Evolutionary conservation across 2,113 vertebrate species (phyloP).

Genomic region (Stercorarius parasiticus): DNA sequence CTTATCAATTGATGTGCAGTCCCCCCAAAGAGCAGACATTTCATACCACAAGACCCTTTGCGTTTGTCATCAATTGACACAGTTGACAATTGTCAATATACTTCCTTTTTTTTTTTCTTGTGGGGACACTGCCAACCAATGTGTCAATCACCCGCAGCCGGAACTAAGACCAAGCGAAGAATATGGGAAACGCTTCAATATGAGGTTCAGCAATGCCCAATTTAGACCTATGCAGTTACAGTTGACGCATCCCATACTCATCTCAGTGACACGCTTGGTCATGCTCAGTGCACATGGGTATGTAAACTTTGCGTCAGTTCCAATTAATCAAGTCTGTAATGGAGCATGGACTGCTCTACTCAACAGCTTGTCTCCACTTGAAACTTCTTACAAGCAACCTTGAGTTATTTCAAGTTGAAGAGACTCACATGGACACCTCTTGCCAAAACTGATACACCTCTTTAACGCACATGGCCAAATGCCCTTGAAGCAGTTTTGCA

Average conservation of each 20-base stretch:
- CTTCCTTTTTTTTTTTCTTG: not conserved
- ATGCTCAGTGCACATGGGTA: accelerated
- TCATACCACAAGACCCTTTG: not conserved
- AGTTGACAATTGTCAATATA: not conserved
- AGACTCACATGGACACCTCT: not conserved
- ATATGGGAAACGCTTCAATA: accelerated
- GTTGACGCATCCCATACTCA: accelerated
- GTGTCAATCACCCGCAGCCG: accelerated
- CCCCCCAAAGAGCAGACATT: not conserved
- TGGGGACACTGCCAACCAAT: not conserved
- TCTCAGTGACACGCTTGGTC: not conserved
- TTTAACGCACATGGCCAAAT: accelerated
- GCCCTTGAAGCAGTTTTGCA: not conserved
- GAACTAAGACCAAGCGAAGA: not conserved
- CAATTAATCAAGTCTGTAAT: not conserved
- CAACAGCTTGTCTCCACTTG: not conserved
- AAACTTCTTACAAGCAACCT: not conserved
- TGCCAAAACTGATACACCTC: accelerated
- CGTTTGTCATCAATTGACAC: not conserved
- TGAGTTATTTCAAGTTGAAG: not conserved
- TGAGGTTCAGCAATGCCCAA: not conserved
- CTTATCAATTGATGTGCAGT: accelerated
- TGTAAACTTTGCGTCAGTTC: not conserved
- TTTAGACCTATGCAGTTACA: not conserved
- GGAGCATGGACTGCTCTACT: not conserved